Conservation (phyloP, 1,140 invertebrate genomes). For the Drosophila teissieri region DNA sequence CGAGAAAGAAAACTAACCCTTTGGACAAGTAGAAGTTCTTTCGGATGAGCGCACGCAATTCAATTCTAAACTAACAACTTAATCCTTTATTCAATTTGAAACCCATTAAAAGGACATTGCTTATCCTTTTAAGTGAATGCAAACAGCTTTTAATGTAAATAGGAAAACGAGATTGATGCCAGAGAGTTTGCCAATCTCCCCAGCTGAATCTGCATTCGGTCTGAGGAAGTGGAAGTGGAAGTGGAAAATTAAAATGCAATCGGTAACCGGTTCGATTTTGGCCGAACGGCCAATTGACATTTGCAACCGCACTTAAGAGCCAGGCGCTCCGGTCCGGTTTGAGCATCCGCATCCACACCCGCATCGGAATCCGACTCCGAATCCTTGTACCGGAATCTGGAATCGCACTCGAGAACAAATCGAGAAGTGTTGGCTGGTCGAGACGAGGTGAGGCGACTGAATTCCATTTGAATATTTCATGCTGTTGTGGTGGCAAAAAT, state of each 20-base stretch:
- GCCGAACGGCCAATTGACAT: slow-evolving; percentile 81
- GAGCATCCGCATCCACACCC: not conserved
- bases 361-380: slow-evolving; percentile 10
- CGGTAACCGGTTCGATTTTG: slow-evolving; percentile 59
- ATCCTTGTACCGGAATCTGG: slow-evolving; percentile 42
- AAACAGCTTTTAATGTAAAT: slow-evolving; percentile 85
- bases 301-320: slow-evolving; percentile 84
- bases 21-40: slow-evolving; percentile 49
- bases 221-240: slow-evolving; percentile 5
- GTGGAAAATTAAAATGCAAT: slow-evolving; percentile 78
- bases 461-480: slow-evolving; percentile 82
- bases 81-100: slow-evolving; percentile 85
- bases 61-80: slow-evolving; percentile 85
- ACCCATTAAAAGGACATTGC: slow-evolving; percentile 85
- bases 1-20: slow-evolving; percentile 35
- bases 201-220: slow-evolving; percentile 12
- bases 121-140: slow-evolving; percentile 85
- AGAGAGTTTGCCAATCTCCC: slow-evolving; percentile 51
- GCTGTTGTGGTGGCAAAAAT: slow-evolving; percentile 81
- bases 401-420: slow-evolving; percentile 74
- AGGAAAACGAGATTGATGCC: slow-evolving; percentile 84
- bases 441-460: slow-evolving; percentile 39
- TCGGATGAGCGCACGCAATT: slow-evolving; percentile 73
- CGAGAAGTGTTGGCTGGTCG: slow-evolving; percentile 47
- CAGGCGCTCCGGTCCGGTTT: slow-evolving; percentile 16